Evolutionary conservation across 2,888 invertebrate species (phyloP).

Genomic region (Eremobia ochroleuca): DNA sequence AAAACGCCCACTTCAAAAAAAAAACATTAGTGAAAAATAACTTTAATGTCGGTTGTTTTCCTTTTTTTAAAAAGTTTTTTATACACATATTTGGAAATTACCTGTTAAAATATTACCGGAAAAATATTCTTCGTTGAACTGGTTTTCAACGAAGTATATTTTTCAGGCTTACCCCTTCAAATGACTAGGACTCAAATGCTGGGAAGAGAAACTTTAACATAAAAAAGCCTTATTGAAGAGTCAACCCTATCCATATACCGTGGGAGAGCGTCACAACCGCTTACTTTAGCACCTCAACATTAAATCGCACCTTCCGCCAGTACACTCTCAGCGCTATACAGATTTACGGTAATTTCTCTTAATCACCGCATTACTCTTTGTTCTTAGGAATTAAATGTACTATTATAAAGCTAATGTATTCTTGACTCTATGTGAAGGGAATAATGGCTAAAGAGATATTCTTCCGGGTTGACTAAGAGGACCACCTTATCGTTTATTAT

Average conservation of each 20-base stretch:
- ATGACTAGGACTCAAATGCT: too few relatives aligned
- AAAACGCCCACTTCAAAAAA: too few relatives aligned
- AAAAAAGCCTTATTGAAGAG: neutral
- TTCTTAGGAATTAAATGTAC: conserved; percentile 18
- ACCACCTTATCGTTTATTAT: conserved; percentile 7
- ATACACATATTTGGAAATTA: too few relatives aligned
- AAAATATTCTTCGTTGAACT: too few relatives aligned
- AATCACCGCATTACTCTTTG: conserved; percentile 48
- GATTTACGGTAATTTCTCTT: conserved; percentile 26
- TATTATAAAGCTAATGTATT: conserved; percentile 5
- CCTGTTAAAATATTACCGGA: too few relatives aligned
- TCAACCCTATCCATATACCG: conserved; percentile 39
- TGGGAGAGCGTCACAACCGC: conserved; percentile 33
- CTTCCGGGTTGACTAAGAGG: conserved; percentile 43
- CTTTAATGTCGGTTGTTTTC: too few relatives aligned
- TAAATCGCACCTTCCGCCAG: conserved; percentile 53
- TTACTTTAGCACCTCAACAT: conserved; percentile 35
- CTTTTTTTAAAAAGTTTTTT: too few relatives aligned
- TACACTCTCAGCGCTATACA: conserved; percentile 7
- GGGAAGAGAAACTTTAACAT: neutral
- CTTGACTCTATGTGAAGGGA: neutral
- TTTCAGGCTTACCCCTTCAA: too few relatives aligned
- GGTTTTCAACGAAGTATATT: too few relatives aligned
- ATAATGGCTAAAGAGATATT: conserved; percentile 16
- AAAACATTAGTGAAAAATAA: too few relatives aligned